These are phyloP conservation scores for Phyto melanocephala DNA, from an alignment of 2,888 invertebrate species.

Conservation along the genomic window DNA sequence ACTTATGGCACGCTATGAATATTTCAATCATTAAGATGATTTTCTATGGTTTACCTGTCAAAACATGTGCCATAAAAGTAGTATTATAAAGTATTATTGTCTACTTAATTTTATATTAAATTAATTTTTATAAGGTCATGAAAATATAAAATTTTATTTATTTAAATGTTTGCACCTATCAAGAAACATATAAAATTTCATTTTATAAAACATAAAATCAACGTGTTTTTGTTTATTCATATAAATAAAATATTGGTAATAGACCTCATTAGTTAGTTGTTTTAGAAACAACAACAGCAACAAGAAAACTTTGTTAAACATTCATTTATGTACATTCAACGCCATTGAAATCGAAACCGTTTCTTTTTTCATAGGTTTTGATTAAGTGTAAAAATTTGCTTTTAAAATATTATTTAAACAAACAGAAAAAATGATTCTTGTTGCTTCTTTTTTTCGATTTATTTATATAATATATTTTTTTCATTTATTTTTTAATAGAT, in stretches of 20 bases:
- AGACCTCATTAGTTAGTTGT: background rate
- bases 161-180: too few species aligned
- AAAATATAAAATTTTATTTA: slow-evolving; percentile 6
- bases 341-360: slow-evolving; percentile 44
- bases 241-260: background rate
- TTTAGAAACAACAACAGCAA: background rate
- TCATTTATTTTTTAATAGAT: slow-evolving; percentile 20
- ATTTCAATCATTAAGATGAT: background rate
- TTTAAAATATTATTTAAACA: background rate
- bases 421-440: slow-evolving; percentile 14
- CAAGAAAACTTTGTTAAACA: background rate
- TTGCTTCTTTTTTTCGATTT: background rate
- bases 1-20: slow-evolving; percentile 44
- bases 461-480: slow-evolving; percentile 13
- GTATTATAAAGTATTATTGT: slow-evolving; percentile 5
- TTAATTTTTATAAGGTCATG: slow-evolving; percentile 19
- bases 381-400: slow-evolving; percentile 10
- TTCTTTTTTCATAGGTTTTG: slow-evolving; percentile 7
- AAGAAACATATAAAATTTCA: slow-evolving; percentile 6
- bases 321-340: slow-evolving; percentile 10
- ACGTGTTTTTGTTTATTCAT: background rate
- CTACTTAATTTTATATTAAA: background rate
- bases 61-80: slow-evolving; percentile 38
- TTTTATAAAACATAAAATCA: slow-evolving; percentile 4
- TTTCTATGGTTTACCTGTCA: background rate